Conservation (phyloP, 2,797 vertebrate species). For the Fistularia tabacaria region DNA sequence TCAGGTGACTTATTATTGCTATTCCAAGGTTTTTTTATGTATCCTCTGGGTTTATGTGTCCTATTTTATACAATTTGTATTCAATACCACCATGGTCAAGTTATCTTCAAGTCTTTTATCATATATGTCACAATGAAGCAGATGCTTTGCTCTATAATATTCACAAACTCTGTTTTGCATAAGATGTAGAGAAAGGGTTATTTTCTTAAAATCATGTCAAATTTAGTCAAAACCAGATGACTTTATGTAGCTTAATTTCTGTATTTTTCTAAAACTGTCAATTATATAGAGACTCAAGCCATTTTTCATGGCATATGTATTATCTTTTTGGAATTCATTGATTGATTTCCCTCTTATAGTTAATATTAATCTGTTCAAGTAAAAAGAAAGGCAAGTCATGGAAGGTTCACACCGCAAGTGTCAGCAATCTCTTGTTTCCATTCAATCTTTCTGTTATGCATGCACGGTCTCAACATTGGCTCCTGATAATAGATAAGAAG, state of each 20-base stretch:
- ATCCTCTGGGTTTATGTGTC: slow-evolving; percentile 53
- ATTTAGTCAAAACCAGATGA: neutral
- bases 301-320: neutral
- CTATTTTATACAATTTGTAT: slow-evolving; percentile 45
- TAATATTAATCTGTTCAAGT: slow-evolving; percentile 7
- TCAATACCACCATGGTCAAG: slow-evolving; percentile 14
- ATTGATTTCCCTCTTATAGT: slow-evolving; percentile 3
- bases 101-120: slow-evolving; percentile 36
- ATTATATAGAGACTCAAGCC: too few relatives aligned
- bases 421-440: slow-evolving; percentile 8
- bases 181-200: slow-evolving; percentile 1
- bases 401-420: neutral
- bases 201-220: slow-evolving; percentile 4
- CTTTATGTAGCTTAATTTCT: too few relatives aligned
- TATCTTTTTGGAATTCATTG: slow-evolving; percentile 1
- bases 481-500: slow-evolving; percentile 53
- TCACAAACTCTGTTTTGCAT: slow-evolving; percentile 2
- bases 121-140: slow-evolving; percentile 36
- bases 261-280: too few relatives aligned
- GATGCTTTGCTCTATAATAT: slow-evolving; percentile 19
- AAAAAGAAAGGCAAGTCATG: slow-evolving; percentile 9
- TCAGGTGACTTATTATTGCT: slow-evolving; percentile 48
- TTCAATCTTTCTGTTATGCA: neutral
- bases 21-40: slow-evolving; percentile 26
- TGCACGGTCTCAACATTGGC: slow-evolving; percentile 22